Base-by-base conservation (phyloP, 2,113 vertebrate species). In the Sinocyclocheilus maitianheensis region DNA sequence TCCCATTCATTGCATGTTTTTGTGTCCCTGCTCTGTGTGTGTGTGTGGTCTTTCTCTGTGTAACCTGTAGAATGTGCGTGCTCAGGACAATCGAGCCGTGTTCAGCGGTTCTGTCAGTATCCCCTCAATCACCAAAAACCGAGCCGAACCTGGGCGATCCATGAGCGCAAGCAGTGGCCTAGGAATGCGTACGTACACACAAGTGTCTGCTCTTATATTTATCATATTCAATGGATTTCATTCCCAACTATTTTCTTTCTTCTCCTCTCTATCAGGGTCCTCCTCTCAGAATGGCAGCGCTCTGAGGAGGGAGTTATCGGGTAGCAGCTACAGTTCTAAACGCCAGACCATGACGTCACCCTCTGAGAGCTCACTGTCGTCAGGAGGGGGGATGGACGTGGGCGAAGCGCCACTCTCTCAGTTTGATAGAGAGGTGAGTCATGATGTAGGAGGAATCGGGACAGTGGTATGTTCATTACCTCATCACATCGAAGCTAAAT, bases 61-160 rank as follows among this genome's bases (percentile, higher is more conserved):
- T 86, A 40, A 79, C 20, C 90, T 90, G 43, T 93, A 99, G 98
- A 99, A 97, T 89, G 95, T 97, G 58, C 96, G 97, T 92, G 94
- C 96, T 90, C 98, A 98, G 95, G 98, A 99, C 92, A 98, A 91
- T 87, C 96, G 98, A 26, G 93, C 96, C 0, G 95, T 97, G 13
- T 99, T 99, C 94, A 99, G 98, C 4, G 98, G 97, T n/a, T 99
- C 98, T 0, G 97, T 98, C 94, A 99, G 97, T 88, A 99, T 99
- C 90, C 97, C 98, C 0, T 99, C 98, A 3, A 97, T 99, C 94
- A 96, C 96, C 1, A 99, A 97, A 88, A 96, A 97, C 91, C 95
- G 97, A 85, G 95, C 93, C 0, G 98, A 99, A 84, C 98, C 98
- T 0, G 98, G 98, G 0, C 96, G 98, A 7, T 99, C 98, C 48